Evolutionary conservation across 2,113 vertebrate species (phyloP).

Genomic region (Hyperopisus bebe): DNA sequence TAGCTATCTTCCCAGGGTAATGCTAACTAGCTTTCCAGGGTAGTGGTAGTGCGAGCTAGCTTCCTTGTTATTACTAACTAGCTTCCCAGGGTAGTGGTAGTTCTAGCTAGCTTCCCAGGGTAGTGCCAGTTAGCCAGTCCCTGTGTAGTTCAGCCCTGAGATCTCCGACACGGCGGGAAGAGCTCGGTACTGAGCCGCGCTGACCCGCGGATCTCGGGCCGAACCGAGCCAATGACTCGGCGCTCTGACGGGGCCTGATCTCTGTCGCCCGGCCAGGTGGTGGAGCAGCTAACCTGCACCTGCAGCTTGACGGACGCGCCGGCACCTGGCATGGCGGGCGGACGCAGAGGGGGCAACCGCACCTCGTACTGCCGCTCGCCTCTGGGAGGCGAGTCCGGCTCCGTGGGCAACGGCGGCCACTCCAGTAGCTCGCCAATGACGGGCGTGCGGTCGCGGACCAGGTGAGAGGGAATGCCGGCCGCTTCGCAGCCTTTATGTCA

Average conservation of each 20-base stretch:
- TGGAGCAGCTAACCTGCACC: background rate
- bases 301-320: background rate
- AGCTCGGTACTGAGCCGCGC: background rate
- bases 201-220: background rate
- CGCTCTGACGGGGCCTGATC: background rate
- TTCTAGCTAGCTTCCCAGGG: background rate
- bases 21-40: background rate
- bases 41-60: background rate
- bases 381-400: conserved; percentile 77
- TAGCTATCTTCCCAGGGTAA: too few species aligned
- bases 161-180: background rate
- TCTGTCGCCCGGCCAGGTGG: background rate
- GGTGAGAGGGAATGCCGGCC: conserved; percentile 51
- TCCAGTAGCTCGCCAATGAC: conserved; percentile 78
- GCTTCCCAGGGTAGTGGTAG: background rate
- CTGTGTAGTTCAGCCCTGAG: background rate
- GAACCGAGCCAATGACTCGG: background rate
- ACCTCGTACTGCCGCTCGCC: conserved; percentile 86
- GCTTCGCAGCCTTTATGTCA: background rate
- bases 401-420: conserved; percentile 71
- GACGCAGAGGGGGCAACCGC: conserved; percentile 87
- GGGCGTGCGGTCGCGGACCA: conserved; percentile 82
- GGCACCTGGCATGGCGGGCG: conserved; percentile 76
- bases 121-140: background rate
- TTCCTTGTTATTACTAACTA: background rate